Percentiles rank a stretch among this genome's conserved stretches.
Conservation (phyloP, 2,888 invertebrate species). For the Trissolcus brochymenae region DNA sequence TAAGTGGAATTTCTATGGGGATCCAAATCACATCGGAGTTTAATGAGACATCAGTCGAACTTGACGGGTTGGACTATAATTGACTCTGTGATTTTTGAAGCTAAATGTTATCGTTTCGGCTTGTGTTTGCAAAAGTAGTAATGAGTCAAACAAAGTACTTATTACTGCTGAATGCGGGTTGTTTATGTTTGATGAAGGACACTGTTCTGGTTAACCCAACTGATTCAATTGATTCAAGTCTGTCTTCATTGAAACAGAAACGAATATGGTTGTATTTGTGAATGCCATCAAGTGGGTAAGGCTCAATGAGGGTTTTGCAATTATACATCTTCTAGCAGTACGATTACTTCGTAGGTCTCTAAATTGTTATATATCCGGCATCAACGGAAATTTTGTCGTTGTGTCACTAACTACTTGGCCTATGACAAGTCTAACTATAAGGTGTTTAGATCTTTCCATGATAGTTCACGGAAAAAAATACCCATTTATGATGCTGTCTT, state of each 20-base stretch:
- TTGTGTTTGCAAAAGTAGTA: slow-evolving; percentile 29
- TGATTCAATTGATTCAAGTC: slow-evolving; percentile 1
- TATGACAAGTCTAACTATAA: slow-evolving; percentile 51
- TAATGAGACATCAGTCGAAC: no score
- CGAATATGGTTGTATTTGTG: slow-evolving; percentile 37
- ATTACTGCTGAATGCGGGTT: slow-evolving; percentile 62
- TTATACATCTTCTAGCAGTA: slow-evolving; percentile 42
- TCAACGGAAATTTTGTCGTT: slow-evolving; percentile 41
- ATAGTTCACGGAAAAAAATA: slow-evolving; percentile 3
- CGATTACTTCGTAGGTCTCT: slow-evolving; percentile 27
- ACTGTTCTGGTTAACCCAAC: neutral
- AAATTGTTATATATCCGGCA: slow-evolving; percentile 33
- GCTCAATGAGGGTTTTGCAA: slow-evolving; percentile 43
- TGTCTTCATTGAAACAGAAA: slow-evolving; percentile 44
- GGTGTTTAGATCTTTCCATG: slow-evolving; percentile 27
- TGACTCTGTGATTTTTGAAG: no score
- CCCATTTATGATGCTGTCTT: no score
- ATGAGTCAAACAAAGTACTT: slow-evolving; percentile 48
- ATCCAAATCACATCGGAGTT: no score
- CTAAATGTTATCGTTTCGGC: slow-evolving; percentile 20
- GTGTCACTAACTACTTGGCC: slow-evolving; percentile 51
- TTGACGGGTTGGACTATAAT: no score
- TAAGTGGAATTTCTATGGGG: no score
- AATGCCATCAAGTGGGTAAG: slow-evolving; percentile 52
- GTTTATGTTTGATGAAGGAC: slow-evolving; percentile 52